These are phyloP conservation scores for Hozukius guyotensis DNA, from an alignment of 2,797 vertebrate species.

Conservation along the genomic window DNA sequence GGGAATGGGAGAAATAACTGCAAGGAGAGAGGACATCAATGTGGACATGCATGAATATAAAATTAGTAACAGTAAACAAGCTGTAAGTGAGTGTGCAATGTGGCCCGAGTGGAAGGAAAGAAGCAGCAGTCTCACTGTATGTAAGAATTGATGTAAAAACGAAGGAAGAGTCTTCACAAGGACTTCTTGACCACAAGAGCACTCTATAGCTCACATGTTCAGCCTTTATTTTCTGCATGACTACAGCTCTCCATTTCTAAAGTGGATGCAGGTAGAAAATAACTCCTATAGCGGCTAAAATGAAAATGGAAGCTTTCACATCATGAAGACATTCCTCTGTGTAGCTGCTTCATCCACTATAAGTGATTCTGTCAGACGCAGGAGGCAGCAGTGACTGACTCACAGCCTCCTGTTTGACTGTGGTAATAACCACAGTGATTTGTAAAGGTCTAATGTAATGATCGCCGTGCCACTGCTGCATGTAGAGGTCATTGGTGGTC, in stretches of 20 bases:
- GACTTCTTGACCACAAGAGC: conserved; percentile 7
- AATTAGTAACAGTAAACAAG: not conserved
- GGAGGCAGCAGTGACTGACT: conserved; percentile 35
- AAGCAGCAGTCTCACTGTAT: not conserved
- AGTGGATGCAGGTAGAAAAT: conserved; percentile 1
- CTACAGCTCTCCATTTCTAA: conserved; percentile 19
- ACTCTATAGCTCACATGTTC: conserved; percentile 13
- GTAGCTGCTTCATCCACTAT: conserved; percentile 7
- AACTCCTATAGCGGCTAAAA: conserved; percentile 11
- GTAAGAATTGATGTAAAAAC: not conserved
- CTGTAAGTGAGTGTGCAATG: not conserved
- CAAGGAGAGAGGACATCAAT: not conserved
- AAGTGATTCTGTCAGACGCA: conserved; percentile 41
- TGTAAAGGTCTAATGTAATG: conserved; percentile 54
- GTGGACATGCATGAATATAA: not conserved
- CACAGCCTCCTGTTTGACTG: conserved; percentile 38
- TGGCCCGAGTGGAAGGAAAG: not conserved
- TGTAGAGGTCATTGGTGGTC: conserved; percentile 46
- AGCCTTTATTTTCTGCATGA: conserved; percentile 37
- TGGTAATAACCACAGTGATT: conserved; percentile 53
- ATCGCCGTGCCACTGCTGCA: conserved; percentile 20
- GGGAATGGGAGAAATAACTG: not conserved
- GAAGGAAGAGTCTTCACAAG: not conserved
- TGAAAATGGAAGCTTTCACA: conserved; percentile 39
- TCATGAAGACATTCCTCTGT: conserved; percentile 27